Percentiles rank a stretch among this genome's conserved stretches.
Evolutionary conservation across 2,888 invertebrate genomes (phyloP).

Genomic region (Drosophila demipolita): DNA sequence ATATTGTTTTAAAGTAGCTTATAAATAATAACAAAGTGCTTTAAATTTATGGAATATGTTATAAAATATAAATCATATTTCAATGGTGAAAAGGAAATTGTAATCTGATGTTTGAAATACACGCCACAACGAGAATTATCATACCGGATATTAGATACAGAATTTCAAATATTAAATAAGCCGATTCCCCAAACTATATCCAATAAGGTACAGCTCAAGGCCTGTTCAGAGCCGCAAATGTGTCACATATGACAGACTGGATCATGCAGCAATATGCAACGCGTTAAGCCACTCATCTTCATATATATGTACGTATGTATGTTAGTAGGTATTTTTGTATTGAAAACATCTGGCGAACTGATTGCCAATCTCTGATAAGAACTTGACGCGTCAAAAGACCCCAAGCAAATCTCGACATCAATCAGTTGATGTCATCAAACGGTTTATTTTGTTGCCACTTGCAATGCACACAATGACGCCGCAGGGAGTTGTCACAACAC

Average conservation of each 20-base stretch:
- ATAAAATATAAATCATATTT: background rate
- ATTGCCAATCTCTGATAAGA: constrained; percentile 42
- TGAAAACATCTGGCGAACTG: constrained; percentile 25
- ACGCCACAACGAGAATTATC: background rate
- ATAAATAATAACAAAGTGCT: background rate
- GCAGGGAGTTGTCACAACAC: constrained; percentile 55
- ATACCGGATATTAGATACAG: constrained; percentile 16
- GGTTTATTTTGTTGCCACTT: constrained; percentile 57
- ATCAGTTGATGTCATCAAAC: constrained; percentile 65
- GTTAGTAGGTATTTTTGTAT: background rate
- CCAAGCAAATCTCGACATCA: constrained; percentile 46
- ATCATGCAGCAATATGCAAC: constrained; percentile 24
- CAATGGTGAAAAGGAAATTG: background rate
- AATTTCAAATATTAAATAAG: constrained; percentile 1
- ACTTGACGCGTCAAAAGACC: constrained; percentile 24
- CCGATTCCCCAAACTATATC: background rate
- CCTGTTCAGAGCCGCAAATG: background rate
- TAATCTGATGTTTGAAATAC: background rate
- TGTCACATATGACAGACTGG: constrained; percentile 1
- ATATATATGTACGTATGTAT: background rate
- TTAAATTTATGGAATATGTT: background rate
- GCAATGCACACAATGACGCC: constrained; percentile 70
- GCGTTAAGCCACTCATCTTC: background rate
- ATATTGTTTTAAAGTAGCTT: background rate
- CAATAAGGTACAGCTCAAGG: background rate